Base-by-base conservation (phyloP, 2,797 vertebrate genomes). In the Carcharodon carcharias region DNA sequence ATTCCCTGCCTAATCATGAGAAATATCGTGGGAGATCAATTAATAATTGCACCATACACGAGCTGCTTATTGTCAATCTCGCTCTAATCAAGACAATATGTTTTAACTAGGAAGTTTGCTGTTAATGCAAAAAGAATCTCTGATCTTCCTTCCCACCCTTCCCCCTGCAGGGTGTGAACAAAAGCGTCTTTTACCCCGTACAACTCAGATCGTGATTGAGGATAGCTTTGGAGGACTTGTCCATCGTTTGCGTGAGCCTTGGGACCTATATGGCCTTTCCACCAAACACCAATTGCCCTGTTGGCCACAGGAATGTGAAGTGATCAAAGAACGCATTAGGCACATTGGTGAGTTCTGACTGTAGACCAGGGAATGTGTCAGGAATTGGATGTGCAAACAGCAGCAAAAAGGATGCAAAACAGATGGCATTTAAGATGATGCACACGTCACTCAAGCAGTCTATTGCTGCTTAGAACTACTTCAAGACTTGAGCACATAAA, bases 281-380 rank as follows among this genome's bases (percentile, higher is more conserved):
- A 96, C 97, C 96, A 96, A 96, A 26, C 91, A 96, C 96, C 97
- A 97, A 4, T 96, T 97, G n/a, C 97, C 97, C 67, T 97, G 97
- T 65, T 98, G 98, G 98, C 98, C 98, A 0, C 97, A 97, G 87
- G 97, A 98, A 8, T 98, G 97, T 97, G 97, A 98, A 96, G 98
- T 98, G 89, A 97, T 98, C 91, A 97, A 97, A 96, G 97, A 97
- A 93, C 97, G 97, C 97, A 97, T 98, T 63, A 91, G 97, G 63
- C 98, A 98, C 96, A 98, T 98, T 88, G 97, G 98, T 98, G 97
- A 97, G 97, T 97, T 67, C 56, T 54, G 58, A 6, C n/a, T 61
- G 58, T 2, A 50, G 82, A 50, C 0, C 45, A 21, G 5, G 80
- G 40, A 50, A 50, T 7, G 16, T 85, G 45, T 50, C 21, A 21